A percentile compares a stretch with the other conserved stretches of the same genome.
Conservation (phyloP, 2,113 vertebrate species). For the Chaetodon auriga region DNA sequence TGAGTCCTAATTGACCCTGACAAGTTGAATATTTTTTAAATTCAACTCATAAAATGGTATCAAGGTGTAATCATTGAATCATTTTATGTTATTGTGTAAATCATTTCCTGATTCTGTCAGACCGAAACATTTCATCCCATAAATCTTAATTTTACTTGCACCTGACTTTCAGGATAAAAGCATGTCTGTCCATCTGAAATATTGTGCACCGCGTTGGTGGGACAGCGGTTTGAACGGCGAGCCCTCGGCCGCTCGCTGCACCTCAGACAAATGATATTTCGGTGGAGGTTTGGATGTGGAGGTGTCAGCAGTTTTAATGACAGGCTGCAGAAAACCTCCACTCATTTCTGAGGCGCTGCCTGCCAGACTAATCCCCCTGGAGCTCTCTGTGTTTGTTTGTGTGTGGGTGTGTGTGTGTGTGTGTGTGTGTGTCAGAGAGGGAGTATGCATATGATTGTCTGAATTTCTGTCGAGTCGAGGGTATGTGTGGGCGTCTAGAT, state of each 20-base stretch:
- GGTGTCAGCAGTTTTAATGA: slow-evolving; percentile 75
- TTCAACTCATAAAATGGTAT: neutral
- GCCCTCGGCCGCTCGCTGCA: slow-evolving; percentile 37
- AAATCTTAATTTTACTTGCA: too few relatives aligned
- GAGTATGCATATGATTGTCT: slow-evolving; percentile 7
- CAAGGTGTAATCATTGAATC: neutral
- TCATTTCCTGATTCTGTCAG: neutral
- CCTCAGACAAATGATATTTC: slow-evolving; percentile 60
- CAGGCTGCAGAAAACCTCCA: slow-evolving; percentile 63
- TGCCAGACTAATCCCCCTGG: slow-evolving; percentile 48
- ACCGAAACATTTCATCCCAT: too few relatives aligned
- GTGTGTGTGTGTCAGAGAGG: neutral
- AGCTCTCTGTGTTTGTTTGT: slow-evolving; percentile 24
- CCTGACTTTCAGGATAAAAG: neutral
- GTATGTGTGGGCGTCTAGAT: slow-evolving; percentile 25
- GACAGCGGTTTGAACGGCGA: slow-evolving; percentile 19
- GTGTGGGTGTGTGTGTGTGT: slow-evolving; percentile 12
- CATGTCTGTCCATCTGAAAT: neutral
- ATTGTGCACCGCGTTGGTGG: neutral
- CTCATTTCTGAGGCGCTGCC: slow-evolving; percentile 55
- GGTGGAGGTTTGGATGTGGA: slow-evolving; percentile 55
- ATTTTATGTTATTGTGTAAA: neutral
- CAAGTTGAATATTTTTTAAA: neutral
- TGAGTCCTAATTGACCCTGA: neutral
- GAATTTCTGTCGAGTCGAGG: slow-evolving; percentile 39